A percentile compares a stretch with the other conserved stretches of the same genome.
Conservation (phyloP, 2,113 vertebrate genomes). For the Pitta sordida region DNA sequence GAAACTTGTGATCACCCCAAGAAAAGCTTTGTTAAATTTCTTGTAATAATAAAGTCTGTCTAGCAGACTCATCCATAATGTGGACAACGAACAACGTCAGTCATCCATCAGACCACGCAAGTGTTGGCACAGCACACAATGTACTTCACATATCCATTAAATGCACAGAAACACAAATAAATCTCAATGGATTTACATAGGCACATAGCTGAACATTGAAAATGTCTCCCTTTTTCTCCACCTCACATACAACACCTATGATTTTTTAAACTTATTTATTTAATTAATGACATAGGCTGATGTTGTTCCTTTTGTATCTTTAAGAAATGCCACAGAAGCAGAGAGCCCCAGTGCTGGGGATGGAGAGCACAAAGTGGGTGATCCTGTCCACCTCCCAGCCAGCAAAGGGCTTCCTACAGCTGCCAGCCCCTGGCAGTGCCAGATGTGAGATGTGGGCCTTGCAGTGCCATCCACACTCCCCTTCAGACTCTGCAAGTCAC, state of each 20-base stretch:
- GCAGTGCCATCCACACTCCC: neutral
- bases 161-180: constrained; percentile 10
- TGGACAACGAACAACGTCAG: neutral
- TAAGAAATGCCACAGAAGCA: neutral
- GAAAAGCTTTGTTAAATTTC: neutral
- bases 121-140: neutral
- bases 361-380: neutral
- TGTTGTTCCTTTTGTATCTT: neutral
- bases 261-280: accelerated
- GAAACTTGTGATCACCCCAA: neutral
- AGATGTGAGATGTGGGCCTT: neutral
- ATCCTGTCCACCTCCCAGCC: neutral
- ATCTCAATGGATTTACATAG: neutral
- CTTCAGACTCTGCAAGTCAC: neutral
- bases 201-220: neutral
- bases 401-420: neutral
- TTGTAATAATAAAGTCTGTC: constrained; percentile 9
- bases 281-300: neutral
- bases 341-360: accelerated
- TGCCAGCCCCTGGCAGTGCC: neutral
- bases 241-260: neutral
- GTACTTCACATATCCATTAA: neutral
- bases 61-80: neutral
- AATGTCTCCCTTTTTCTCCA: neutral
- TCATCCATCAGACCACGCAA: constrained; percentile 32